Base-by-base conservation (phyloP, 2,113 vertebrate species). In the Speoplatyrhinus poulsoni region DNA sequence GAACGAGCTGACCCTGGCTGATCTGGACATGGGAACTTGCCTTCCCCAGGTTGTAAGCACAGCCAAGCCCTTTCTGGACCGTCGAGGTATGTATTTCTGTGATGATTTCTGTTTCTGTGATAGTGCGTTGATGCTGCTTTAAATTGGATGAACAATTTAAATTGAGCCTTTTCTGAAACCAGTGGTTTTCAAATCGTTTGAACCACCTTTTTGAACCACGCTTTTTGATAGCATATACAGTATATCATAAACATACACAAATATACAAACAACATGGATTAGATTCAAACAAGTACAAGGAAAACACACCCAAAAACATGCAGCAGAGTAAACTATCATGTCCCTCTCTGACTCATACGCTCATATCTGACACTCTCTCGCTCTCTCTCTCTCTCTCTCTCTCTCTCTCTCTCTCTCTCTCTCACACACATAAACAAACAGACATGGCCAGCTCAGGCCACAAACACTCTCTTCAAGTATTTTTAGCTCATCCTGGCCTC, bases 11-110 rank as follows among this genome's bases (percentile, higher is more conserved):
- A 89, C 85, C 0, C 90, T 96, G 70, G 93, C 93, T 0, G 95
- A 94, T 66, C 85, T 96, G 87, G 93, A 96, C 84, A 95, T 95
- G 94, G 94, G 95, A 36, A 92, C 91, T 0, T 93, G 91, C 67
- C 77, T 95, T 58, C 95, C 94, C 32, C 91, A 89, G 0, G 81
- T 94, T n/a, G 86, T 94, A 69, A 92, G 87, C 0, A 91, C 89
- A 17, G 95, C 94, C 56, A 92, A 68, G 60, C 95, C 94, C 12
- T 91, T 85, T 1, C 56, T 95, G 75, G 88, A 96, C 6, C 83
- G 87, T 65, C 92, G 73, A 93, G 95, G 95, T 87, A 72, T 52
- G 61, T 49, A 48, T 63, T 26, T 26, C 26, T 2, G 12, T 19
- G 46, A n/a, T n/a, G n/a, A n/a, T 17, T 1, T 46, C 46, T 48